phyloP scores from a whole-genome alignment of 2,797 vertebrate species.

The Molossus alvarezi region DNA sequence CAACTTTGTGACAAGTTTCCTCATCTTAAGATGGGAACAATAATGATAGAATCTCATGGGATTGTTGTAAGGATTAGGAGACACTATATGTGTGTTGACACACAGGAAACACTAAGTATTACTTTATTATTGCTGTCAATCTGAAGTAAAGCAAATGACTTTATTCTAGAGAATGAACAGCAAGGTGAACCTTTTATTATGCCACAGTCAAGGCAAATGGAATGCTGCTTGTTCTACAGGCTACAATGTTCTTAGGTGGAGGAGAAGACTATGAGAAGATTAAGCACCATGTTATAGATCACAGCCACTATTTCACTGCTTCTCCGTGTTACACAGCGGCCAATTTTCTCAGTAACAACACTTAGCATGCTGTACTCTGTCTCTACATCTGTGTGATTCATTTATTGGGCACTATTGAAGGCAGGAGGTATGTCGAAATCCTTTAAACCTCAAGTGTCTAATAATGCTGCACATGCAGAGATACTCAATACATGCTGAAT shows the following conservation, averaged over 20 bases:
- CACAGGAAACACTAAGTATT: background rate
- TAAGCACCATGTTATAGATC: background rate
- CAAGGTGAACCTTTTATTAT: background rate
- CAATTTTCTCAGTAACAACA: background rate
- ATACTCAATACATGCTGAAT: background rate
- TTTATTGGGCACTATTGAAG: background rate
- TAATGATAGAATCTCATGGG: background rate
- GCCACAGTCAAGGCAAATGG: background rate
- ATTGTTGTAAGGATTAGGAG: background rate
- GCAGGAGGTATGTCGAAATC: background rate
- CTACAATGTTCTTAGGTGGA: background rate
- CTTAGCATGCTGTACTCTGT: background rate
- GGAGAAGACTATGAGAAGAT: background rate
- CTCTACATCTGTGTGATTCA: background rate
- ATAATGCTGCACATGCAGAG: background rate
- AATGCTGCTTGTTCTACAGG: background rate
- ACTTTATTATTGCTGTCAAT: background rate
- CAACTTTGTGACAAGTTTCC: background rate
- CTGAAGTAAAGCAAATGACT: conserved; percentile 12
- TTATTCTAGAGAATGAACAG: background rate
- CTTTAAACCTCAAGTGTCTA: background rate
- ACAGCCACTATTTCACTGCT: background rate
- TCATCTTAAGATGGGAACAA: background rate
- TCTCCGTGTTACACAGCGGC: background rate
- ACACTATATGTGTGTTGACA: background rate